Evolutionary conservation across 2,797 vertebrate genomes (phyloP).

Genomic region (Coilia nasus): DNA sequence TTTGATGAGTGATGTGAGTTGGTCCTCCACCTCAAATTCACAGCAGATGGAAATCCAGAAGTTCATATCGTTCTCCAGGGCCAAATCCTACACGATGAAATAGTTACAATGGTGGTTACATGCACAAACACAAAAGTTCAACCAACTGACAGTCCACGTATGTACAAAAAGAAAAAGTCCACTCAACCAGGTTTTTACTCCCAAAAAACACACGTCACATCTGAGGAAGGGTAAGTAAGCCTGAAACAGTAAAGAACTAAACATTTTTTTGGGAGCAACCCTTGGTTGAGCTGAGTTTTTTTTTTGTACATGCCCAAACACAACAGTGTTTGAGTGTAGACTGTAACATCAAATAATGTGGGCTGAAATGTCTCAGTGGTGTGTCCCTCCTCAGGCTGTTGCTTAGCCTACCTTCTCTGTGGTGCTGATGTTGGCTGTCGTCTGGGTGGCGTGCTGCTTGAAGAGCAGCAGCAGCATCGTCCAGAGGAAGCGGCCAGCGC

Average conservation of each 20-base stretch:
- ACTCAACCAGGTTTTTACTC: too few species aligned
- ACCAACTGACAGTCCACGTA: too few species aligned
- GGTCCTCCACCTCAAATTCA: slow-evolving; percentile 80
- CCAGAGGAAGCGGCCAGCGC: slow-evolving; percentile 89
- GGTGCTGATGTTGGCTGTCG: slow-evolving; percentile 51
- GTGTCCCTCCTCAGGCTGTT: too few species aligned
- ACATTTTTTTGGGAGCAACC: too few species aligned
- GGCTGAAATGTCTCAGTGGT: not conserved
- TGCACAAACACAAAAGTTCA: not conserved
- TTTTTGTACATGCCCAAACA: too few species aligned
- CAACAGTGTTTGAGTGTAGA: not conserved
- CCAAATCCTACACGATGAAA: slow-evolving; percentile 70
- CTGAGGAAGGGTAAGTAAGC: too few species aligned
- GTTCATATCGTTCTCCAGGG: slow-evolving; percentile 84
- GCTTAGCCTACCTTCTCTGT: slow-evolving; percentile 79
- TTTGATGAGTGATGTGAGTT: slow-evolving; percentile 81
- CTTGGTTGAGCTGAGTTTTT: too few species aligned
- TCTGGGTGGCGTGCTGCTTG: slow-evolving; percentile 86
- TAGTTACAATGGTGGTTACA: not conserved
- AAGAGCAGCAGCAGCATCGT: slow-evolving; percentile 86
- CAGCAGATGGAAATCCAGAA: slow-evolving; percentile 92
- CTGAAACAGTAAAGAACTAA: too few species aligned
- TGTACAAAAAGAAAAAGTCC: too few species aligned
- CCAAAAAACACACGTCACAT: too few species aligned
- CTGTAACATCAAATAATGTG: not conserved